Conservation (phyloP, 2,797 vertebrate genomes). For the Molothrus aeneus region DNA sequence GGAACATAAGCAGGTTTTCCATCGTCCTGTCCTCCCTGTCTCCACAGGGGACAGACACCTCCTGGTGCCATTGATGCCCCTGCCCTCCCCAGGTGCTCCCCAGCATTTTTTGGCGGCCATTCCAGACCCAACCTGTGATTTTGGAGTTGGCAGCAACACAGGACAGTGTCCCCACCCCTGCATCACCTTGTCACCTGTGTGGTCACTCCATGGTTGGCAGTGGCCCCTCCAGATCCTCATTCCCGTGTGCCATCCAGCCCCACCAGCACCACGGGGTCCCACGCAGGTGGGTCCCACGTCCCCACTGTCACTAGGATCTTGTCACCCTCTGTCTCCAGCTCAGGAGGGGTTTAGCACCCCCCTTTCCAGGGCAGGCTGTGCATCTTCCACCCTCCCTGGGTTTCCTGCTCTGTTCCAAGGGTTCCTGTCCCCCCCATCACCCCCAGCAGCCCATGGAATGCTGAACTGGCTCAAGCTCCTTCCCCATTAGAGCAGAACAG, state of each 20-base stretch:
- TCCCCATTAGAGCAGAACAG: background rate
- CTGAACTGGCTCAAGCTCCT: background rate
- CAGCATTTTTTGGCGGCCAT: rapidly evolving
- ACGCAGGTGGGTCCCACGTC: rapidly evolving
- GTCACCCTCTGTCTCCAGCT: background rate
- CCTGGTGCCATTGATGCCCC: background rate
- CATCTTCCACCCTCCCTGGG: background rate
- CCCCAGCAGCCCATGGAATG: rapidly evolving
- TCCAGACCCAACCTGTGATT: background rate
- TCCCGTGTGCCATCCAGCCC: rapidly evolving
- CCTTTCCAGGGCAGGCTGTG: too few species aligned
- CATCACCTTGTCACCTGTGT: rapidly evolving
- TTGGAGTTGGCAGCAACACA: background rate
- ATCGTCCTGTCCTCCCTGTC: background rate
- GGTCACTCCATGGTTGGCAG: rapidly evolving
- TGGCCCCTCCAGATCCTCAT: rapidly evolving
- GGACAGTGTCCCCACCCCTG: background rate
- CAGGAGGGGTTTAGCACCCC: background rate
- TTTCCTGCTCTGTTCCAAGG: background rate
- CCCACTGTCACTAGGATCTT: rapidly evolving
- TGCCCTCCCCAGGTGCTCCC: rapidly evolving
- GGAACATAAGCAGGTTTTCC: background rate
- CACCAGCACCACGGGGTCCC: rapidly evolving
- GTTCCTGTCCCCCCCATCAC: background rate
- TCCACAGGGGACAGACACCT: background rate